These are phyloP conservation scores for Mionectes olivaceus DNA, from an alignment of 2,797 vertebrate species.

Conservation along the genomic window DNA sequence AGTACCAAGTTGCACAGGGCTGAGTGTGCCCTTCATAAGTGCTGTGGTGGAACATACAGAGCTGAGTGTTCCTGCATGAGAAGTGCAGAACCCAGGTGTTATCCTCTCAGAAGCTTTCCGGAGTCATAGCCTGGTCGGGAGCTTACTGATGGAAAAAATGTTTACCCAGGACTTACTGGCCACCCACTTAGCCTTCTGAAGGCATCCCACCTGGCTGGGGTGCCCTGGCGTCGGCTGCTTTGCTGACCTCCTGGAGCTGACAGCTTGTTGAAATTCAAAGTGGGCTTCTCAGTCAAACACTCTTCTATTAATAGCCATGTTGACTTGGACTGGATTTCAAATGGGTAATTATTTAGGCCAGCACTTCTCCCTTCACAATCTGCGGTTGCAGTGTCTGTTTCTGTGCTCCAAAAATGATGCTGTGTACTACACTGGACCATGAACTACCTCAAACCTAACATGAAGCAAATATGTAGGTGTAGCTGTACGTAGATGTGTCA, in stretches of 20 bases:
- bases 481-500: not conserved
- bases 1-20: not conserved
- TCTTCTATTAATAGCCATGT: not conserved
- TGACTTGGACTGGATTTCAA: not conserved
- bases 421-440: not conserved
- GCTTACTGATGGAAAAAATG: not conserved
- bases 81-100: not conserved
- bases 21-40: not conserved
- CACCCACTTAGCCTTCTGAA: not conserved
- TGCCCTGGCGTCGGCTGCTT: not conserved
- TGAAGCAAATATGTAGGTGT: not conserved
- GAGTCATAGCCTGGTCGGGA: not conserved
- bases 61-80: not conserved
- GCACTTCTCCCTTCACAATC: not conserved
- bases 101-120: not conserved
- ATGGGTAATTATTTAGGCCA: constrained; percentile 8
- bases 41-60: not conserved
- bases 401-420: not conserved
- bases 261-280: constrained; percentile 14
- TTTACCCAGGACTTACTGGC: not conserved
- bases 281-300: not conserved
- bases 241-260: not conserved
- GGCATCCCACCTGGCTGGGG: not conserved
- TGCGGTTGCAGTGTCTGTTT: not conserved
- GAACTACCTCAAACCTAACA: not conserved